Percentiles rank a stretch among this genome's conserved stretches.
These are phyloP conservation scores for Hetaerina americana DNA, from an alignment of 1,140 invertebrate species.

Conservation along the genomic window DNA sequence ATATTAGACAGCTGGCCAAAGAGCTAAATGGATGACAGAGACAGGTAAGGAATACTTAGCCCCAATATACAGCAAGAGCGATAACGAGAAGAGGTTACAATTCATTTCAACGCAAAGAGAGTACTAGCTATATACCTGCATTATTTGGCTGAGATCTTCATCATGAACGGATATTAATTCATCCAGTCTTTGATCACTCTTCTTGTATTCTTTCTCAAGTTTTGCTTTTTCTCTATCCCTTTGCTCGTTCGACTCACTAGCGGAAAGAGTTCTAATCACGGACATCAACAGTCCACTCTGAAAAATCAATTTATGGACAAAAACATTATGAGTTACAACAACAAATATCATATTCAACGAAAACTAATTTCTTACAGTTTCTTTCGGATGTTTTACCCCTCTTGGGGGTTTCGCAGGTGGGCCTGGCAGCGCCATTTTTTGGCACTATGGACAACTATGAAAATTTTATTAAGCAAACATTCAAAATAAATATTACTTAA, in stretches of 20 bases:
- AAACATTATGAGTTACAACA: background rate
- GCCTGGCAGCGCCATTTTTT: background rate
- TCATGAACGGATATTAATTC: slow-evolving; percentile 79
- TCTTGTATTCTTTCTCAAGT: slow-evolving; percentile 84
- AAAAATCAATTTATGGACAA: slow-evolving; percentile 16
- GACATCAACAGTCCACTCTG: slow-evolving; percentile 84
- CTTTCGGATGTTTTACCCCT: slow-evolving; percentile 65
- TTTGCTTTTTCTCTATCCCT: slow-evolving; percentile 86
- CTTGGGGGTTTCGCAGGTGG: slow-evolving; percentile 67
- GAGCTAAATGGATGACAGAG: slow-evolving; percentile 36
- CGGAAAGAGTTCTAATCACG: slow-evolving; percentile 79
- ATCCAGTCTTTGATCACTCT: slow-evolving; percentile 77
- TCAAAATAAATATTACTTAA: background rate
- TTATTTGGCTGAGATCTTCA: slow-evolving; percentile 74
- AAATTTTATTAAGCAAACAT: background rate
- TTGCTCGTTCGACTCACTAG: slow-evolving; percentile 88
- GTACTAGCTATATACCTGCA: slow-evolving; percentile 42
- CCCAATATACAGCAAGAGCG: slow-evolving; percentile 1
- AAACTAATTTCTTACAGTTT: slow-evolving; percentile 46
- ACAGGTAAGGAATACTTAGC: background rate
- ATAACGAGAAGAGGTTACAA: background rate
- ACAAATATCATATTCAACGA: background rate
- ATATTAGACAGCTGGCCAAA: slow-evolving; percentile 68
- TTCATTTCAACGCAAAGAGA: slow-evolving; percentile 1
- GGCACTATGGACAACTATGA: background rate